These are phyloP conservation scores for Ylistrum balloti DNA, from an alignment of 1,140 invertebrate genomes.

Conservation along the genomic window DNA sequence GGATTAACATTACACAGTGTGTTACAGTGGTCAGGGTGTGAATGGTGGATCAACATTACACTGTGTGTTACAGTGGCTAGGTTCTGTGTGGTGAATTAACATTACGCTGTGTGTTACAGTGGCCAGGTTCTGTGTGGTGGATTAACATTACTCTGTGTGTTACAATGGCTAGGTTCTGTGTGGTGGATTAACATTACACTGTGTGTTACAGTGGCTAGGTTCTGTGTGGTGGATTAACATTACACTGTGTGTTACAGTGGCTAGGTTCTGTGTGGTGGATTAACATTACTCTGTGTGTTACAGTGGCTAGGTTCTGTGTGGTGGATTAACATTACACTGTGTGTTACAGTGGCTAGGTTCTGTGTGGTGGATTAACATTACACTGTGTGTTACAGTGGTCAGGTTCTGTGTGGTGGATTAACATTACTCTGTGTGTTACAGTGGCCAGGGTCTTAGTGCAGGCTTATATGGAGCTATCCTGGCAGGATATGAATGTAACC, in stretches of 20 bases:
- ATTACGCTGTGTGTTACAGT: not conserved
- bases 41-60: not conserved
- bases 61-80: not conserved
- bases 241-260: not conserved
- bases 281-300: no score
- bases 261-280: not conserved
- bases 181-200: not conserved
- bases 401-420: constrained; percentile 42
- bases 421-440: no score
- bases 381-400: not conserved
- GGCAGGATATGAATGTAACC: constrained; percentile 80
- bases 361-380: not conserved
- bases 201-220: not conserved
- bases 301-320: not conserved
- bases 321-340: no score
- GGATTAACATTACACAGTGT: not conserved
- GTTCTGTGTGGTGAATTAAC: no score
- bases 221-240: not conserved
- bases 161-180: not conserved
- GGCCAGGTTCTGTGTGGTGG: not conserved
- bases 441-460: constrained; percentile 80
- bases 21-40: not conserved
- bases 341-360: not conserved
- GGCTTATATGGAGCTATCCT: constrained; percentile 81
- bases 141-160: not conserved